These are phyloP conservation scores for Drosophila birchii DNA, from an alignment of 2,888 invertebrate species.

Conservation along the genomic window DNA sequence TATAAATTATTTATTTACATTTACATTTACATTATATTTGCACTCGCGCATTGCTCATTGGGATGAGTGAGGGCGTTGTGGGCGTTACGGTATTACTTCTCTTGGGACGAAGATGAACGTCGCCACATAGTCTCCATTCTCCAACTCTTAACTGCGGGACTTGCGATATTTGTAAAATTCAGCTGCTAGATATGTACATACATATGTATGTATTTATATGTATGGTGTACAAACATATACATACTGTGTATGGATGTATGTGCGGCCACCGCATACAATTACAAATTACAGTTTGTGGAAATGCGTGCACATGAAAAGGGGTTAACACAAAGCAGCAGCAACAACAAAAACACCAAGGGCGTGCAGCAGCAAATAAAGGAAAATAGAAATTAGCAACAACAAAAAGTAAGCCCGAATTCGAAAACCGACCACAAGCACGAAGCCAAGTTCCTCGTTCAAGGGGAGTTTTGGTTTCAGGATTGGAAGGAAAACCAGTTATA, in stretches of 20 bases:
- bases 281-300: constrained; percentile 43
- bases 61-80: constrained; percentile 4
- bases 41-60: constrained; percentile 29
- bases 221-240: too few relatives aligned
- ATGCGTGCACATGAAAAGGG: constrained; percentile 26
- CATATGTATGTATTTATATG: not conserved
- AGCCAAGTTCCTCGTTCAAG: not conserved
- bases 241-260: not conserved
- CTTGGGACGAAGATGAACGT: constrained; percentile 23
- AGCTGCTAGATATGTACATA: constrained; percentile 8
- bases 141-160: constrained; percentile 19
- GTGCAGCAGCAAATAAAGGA: constrained; percentile 9
- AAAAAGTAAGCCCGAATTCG: constrained; percentile 4
- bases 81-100: constrained; percentile 21
- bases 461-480: not conserved
- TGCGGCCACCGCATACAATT: constrained; percentile 23
- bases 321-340: constrained; percentile 37
- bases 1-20: constrained; percentile 81
- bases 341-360: constrained; percentile 12
- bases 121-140: constrained; percentile 56
- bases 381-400: constrained; percentile 40
- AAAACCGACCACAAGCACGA: constrained; percentile 1
- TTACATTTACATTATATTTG: constrained; percentile 78
- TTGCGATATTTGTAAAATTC: constrained; percentile 4
- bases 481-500: constrained; percentile 43